Percentiles rank a stretch among this genome's conserved stretches.
Conservation (phyloP, 53 echinoderm and acorn worm genomes). For the Glandiceps talaboti region DNA sequence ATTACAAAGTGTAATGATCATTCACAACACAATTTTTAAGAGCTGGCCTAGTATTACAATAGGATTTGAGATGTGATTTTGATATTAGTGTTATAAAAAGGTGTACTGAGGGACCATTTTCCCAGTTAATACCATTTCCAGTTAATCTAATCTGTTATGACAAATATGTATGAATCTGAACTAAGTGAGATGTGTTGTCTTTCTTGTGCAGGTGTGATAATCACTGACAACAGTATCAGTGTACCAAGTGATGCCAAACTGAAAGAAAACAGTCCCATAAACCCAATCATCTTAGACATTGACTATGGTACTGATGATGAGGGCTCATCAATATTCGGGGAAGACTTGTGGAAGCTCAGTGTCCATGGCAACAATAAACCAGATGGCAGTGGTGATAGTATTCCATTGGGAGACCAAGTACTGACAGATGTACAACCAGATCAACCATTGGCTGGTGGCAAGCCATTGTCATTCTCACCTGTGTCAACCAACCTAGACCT, state of each 20-base stretch:
- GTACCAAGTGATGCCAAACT: not conserved
- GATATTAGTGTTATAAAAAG: too few species aligned
- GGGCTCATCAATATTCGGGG: constrained; percentile 22
- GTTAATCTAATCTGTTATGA: too few species aligned
- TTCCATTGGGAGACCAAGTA: constrained; percentile 38
- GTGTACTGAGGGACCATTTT: too few species aligned
- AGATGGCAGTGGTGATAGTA: constrained; percentile 29
- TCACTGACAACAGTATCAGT: not conserved
- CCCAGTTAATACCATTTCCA: too few species aligned
- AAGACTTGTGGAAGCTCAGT: constrained; percentile 63
- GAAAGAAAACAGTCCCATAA: not conserved
- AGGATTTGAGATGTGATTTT: too few species aligned
- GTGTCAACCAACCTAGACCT: constrained; percentile 25
- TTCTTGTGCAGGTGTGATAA: not conserved
- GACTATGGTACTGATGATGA: not conserved
- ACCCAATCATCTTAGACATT: not conserved
- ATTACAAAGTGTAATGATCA: too few species aligned
- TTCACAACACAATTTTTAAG: too few species aligned
- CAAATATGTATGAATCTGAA: too few species aligned
- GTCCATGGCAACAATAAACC: constrained; percentile 44
- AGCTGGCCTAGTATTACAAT: too few species aligned
- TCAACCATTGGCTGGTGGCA: constrained; percentile 32
- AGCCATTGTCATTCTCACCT: constrained; percentile 16
- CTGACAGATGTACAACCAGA: constrained; percentile 35
- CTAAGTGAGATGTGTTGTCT: too few species aligned